Percentiles rank a stretch among this genome's conserved stretches.
phyloP scores from a whole-genome alignment of 2,797 vertebrate genomes.

The Pangasius krempfi region DNA sequence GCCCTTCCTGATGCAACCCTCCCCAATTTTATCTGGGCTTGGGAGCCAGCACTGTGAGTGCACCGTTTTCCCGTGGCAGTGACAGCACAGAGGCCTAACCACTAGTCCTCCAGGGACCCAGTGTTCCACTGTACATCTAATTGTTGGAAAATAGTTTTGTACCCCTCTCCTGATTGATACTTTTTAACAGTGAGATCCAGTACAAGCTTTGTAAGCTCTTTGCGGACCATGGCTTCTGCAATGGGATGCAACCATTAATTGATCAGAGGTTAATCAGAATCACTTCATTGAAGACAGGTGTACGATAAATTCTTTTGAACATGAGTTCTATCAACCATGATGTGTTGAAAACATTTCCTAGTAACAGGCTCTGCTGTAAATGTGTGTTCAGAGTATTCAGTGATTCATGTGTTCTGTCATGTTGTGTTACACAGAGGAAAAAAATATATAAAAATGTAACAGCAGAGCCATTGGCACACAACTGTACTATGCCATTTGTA shows the following conservation, averaged over 20 bases:
- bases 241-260: background rate
- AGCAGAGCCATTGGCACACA: background rate
- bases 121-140: too few relatives aligned
- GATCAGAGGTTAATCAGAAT: background rate
- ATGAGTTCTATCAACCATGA: background rate
- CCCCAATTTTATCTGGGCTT: too few relatives aligned
- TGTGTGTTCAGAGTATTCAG: background rate
- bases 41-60: too few relatives aligned
- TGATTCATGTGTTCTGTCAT: background rate
- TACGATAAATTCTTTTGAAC: background rate
- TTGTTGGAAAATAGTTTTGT: too few relatives aligned
- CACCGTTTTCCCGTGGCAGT: too few relatives aligned
- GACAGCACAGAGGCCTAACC: too few relatives aligned
- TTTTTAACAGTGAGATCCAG: too few relatives aligned
- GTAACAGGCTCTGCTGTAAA: background rate
- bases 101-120: too few relatives aligned
- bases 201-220: background rate
- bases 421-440: background rate
- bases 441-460: background rate
- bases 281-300: background rate
- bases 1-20: too few relatives aligned
- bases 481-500: background rate
- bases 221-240: background rate
- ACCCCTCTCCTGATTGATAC: too few relatives aligned
- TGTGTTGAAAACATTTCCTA: background rate